phyloP scores from a whole-genome alignment of 2,113 vertebrate genomes.

The Elgaria multicarinata region DNA sequence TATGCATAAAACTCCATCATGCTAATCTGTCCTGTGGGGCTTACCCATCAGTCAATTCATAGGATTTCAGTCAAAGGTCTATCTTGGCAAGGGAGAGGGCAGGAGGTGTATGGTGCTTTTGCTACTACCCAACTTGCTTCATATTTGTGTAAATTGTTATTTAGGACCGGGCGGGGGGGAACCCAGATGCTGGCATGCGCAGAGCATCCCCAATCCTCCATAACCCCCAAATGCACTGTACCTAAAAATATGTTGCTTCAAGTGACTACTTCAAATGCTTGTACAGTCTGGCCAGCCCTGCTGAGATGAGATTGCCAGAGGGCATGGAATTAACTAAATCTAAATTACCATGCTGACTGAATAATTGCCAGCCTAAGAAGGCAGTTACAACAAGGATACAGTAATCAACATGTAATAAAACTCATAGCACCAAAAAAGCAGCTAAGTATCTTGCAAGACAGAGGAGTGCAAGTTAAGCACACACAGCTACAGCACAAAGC shows the following conservation, averaged over 20 bases:
- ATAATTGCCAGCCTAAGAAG: conserved; percentile 26
- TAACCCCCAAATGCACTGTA: neutral
- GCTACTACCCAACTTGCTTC: neutral
- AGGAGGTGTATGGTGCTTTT: neutral
- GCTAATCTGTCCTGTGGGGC: too few species aligned
- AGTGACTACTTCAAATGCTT: neutral
- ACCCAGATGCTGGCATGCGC: neutral
- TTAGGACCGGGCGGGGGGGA: neutral
- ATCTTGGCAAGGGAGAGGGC: neutral
- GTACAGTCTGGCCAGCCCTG: neutral
- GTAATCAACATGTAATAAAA: conserved; percentile 33
- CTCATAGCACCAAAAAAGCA: conserved; percentile 7
- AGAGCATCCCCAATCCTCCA: neutral
- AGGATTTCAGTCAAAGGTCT: neutral
- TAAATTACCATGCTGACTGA: conserved; percentile 28
- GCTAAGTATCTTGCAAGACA: conserved; percentile 11
- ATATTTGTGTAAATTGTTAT: neutral
- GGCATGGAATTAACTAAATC: conserved; percentile 28
- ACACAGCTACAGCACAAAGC: neutral
- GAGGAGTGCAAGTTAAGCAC: neutral
- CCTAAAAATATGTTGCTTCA: conserved; percentile 30
- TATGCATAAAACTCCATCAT: neutral
- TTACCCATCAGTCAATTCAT: neutral
- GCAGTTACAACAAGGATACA: neutral
- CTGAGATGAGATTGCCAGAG: conserved; percentile 24